Percentiles rank a stretch among this genome's conserved stretches.
These are phyloP conservation scores for Heliconius charithonia DNA, from an alignment of 2,888 invertebrate genomes.

Conservation along the genomic window DNA sequence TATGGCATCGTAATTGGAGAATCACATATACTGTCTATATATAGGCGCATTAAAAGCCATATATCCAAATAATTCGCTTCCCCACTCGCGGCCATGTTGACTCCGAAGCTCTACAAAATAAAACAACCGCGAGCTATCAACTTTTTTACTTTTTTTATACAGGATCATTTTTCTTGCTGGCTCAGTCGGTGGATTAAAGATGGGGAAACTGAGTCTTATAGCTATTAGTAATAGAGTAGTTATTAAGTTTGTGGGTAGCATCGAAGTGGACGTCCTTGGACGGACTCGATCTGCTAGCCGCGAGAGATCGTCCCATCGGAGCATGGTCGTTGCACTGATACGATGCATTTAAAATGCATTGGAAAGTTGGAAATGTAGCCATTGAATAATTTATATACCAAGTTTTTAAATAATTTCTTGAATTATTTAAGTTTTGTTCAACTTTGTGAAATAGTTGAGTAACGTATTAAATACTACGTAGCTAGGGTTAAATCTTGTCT, in stretches of 20 bases:
- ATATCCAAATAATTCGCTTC: slow-evolving; percentile 77
- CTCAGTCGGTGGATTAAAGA: slow-evolving; percentile 70
- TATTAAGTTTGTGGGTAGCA: slow-evolving; percentile 58
- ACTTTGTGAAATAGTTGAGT: not conserved
- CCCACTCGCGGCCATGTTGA: slow-evolving; percentile 77
- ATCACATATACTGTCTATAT: slow-evolving; percentile 50
- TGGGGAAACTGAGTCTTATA: slow-evolving; percentile 58
- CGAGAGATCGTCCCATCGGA: slow-evolving; percentile 79
- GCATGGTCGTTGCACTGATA: slow-evolving; percentile 83
- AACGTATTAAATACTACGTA: not conserved
- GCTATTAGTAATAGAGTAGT: slow-evolving; percentile 56
- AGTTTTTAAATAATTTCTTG: not conserved
- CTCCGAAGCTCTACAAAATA: slow-evolving; percentile 75
- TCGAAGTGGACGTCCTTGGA: slow-evolving; percentile 81
- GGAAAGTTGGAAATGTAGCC: slow-evolving; percentile 79
- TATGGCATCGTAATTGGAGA: slow-evolving; percentile 54
- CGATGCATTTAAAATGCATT: slow-evolving; percentile 81
- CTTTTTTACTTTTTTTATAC: slow-evolving; percentile 79
- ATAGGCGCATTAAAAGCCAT: slow-evolving; percentile 49
- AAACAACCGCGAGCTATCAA: slow-evolving; percentile 75
- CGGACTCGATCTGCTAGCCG: slow-evolving; percentile 83
- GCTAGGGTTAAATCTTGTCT: not conserved
- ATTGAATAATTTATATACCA: slow-evolving; percentile 59
- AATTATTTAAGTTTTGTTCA: slow-evolving; percentile 7
- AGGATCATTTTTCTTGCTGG: slow-evolving; percentile 83